phyloP scores from a whole-genome alignment of 2,888 invertebrate genomes.

The Caradrina kadenii region DNA sequence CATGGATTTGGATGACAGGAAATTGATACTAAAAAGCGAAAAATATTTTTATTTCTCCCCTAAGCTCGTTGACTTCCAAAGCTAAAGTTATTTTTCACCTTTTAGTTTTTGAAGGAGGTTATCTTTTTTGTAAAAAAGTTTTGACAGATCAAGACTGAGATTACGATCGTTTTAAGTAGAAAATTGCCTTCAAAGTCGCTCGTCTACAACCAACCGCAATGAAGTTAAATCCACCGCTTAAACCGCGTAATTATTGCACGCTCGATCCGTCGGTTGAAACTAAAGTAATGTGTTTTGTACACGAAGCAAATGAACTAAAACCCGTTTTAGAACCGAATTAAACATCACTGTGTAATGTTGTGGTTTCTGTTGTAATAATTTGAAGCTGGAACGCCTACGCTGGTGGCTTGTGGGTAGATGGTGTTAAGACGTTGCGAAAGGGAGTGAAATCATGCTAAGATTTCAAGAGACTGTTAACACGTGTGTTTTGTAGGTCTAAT shows the following conservation, averaged over 20 bases:
- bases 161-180: too few species aligned
- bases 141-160: too few species aligned
- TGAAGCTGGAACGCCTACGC: constrained; percentile 51
- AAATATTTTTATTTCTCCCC: too few species aligned
- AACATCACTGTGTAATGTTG: constrained; percentile 59
- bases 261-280: constrained; percentile 79
- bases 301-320: constrained; percentile 78
- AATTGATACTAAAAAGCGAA: too few species aligned
- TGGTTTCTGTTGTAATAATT: constrained; percentile 61
- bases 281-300: constrained; percentile 81
- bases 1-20: too few species aligned
- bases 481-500: not conserved
- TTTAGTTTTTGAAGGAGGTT: too few species aligned
- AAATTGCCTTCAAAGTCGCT: constrained; percentile 45
- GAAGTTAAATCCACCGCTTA: constrained; percentile 79
- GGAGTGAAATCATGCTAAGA: constrained; percentile 40
- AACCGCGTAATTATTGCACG: constrained; percentile 83
- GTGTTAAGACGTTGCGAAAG: constrained; percentile 44
- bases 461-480: constrained; percentile 13
- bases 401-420: constrained; percentile 44
- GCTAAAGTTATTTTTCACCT: too few species aligned
- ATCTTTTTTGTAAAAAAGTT: too few species aligned
- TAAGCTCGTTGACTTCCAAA: too few species aligned
- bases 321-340: constrained; percentile 70
- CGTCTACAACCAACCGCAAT: constrained; percentile 72